phyloP scores from a whole-genome alignment of 2,113 vertebrate species.

The Argyrosomus japonicus region DNA sequence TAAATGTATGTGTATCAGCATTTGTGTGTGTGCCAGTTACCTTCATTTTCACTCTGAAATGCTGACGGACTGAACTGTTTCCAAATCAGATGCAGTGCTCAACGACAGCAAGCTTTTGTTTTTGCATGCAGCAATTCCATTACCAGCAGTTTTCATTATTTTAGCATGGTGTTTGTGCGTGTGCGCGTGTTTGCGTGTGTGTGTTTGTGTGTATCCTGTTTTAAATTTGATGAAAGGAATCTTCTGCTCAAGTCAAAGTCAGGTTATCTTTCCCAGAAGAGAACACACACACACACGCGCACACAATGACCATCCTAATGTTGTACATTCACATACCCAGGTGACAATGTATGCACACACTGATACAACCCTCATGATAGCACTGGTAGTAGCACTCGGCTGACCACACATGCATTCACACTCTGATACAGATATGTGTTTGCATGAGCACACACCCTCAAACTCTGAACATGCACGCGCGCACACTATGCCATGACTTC shows the following conservation, averaged over 20 bases:
- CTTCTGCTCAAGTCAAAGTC: slow-evolving; percentile 80
- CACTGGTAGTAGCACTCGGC: slow-evolving; percentile 5
- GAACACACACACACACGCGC: slow-evolving; percentile 27
- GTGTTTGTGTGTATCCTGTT: slow-evolving; percentile 61
- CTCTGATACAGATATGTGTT: slow-evolving; percentile 29
- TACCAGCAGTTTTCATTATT: slow-evolving; percentile 83
- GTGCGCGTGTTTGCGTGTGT: slow-evolving; percentile 36
- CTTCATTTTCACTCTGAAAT: slow-evolving; percentile 69
- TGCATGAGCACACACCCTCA: slow-evolving; percentile 7
- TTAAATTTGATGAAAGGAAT: slow-evolving; percentile 83
- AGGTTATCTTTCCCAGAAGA: slow-evolving; percentile 66
- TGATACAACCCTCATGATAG: neutral
- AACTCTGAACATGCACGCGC: slow-evolving; percentile 5
- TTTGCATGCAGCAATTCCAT: slow-evolving; percentile 85
- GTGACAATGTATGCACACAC: slow-evolving; percentile 10
- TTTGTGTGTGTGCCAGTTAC: slow-evolving; percentile 62
- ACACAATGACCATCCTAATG: slow-evolving; percentile 21
- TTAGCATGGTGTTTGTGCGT: slow-evolving; percentile 68
- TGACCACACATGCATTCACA: slow-evolving; percentile 35
- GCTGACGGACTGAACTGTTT: slow-evolving; percentile 78
- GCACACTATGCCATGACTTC: slow-evolving; percentile 56
- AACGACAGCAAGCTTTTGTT: slow-evolving; percentile 74
- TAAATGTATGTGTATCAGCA: slow-evolving; percentile 19
- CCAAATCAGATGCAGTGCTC: slow-evolving; percentile 76
- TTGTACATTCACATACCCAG: slow-evolving; percentile 10